These are phyloP conservation scores for Amiota communis DNA, from an alignment of 2,888 invertebrate genomes.

Conservation along the genomic window DNA sequence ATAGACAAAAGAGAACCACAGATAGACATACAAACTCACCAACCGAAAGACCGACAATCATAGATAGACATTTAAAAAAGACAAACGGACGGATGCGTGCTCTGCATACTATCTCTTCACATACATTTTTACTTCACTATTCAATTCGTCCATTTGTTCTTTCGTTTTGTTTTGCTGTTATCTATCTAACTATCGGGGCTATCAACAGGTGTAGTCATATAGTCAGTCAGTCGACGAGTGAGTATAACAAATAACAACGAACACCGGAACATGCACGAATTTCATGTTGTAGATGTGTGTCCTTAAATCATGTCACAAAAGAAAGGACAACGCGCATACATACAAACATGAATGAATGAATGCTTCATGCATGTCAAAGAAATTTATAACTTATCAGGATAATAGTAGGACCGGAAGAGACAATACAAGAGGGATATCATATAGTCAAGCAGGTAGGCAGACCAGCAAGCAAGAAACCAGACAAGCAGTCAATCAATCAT, in stretches of 20 bases:
- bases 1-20: background rate
- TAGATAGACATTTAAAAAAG: too few relatives aligned
- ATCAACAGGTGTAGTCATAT: constrained; percentile 30
- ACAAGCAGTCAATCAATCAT: background rate
- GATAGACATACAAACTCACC: background rate
- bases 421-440: background rate
- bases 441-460: background rate
- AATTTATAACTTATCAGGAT: constrained; percentile 6
- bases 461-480: background rate
- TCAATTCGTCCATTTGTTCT: too few relatives aligned
- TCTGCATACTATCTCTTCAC: too few relatives aligned
- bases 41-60: background rate
- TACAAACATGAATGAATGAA: constrained; percentile 1
- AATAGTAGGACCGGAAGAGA: background rate
- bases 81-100: too few relatives aligned
- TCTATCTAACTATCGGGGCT: background rate
- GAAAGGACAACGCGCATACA: background rate
- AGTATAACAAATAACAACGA: constrained; percentile 18
- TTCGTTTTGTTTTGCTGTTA: background rate
- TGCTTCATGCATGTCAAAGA: constrained; percentile 6
- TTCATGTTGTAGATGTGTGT: too few relatives aligned
- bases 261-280: constrained; percentile 14
- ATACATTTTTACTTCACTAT: too few relatives aligned
- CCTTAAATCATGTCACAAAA: too few relatives aligned
- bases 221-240: too few relatives aligned